Evolutionary conservation across 1,140 invertebrate species (phyloP).

Genomic region (Zaprionus kolodkinae): DNA sequence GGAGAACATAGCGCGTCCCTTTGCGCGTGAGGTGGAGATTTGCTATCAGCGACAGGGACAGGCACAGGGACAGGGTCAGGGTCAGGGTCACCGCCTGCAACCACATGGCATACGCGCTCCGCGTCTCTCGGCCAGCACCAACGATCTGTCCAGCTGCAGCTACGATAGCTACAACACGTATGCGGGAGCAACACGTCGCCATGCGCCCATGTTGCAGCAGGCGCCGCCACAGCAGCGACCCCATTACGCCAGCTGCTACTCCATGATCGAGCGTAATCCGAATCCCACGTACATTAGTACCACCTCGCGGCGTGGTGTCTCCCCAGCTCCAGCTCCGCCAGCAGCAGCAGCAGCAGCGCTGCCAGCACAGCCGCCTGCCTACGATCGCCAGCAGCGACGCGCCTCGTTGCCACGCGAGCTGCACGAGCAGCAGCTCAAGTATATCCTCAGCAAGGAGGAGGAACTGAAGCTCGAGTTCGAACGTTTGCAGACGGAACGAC

Average conservation of each 20-base stretch:
- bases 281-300: constrained; percentile 85
- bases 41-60: constrained; percentile 71
- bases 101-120: constrained; percentile 71
- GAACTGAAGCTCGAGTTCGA: constrained; percentile 87
- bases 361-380: constrained; percentile 72
- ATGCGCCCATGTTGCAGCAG: constrained; percentile 72
- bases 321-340: constrained; percentile 85
- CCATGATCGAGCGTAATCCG: constrained; percentile 84
- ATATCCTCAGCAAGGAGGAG: constrained; percentile 88
- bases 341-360: no score
- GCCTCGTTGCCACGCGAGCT: constrained; percentile 88
- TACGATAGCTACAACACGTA: constrained; percentile 74
- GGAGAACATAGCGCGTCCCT: constrained; percentile 77
- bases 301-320: constrained; percentile 84
- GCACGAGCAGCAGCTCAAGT: constrained; percentile 88
- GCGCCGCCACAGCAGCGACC: constrained; percentile 67
- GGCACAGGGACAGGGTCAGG: constrained; percentile 21
- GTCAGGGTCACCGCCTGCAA: background rate
- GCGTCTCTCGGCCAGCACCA: constrained; percentile 71
- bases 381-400: constrained; percentile 83
- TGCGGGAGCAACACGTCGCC: constrained; percentile 57
- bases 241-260: constrained; percentile 81
- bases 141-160: constrained; percentile 66
- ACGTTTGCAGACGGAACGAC: constrained; percentile 86
- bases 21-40: constrained; percentile 80